Base-by-base conservation (phyloP, 2,888 invertebrate genomes). In the Idaea dimidiata region DNA sequence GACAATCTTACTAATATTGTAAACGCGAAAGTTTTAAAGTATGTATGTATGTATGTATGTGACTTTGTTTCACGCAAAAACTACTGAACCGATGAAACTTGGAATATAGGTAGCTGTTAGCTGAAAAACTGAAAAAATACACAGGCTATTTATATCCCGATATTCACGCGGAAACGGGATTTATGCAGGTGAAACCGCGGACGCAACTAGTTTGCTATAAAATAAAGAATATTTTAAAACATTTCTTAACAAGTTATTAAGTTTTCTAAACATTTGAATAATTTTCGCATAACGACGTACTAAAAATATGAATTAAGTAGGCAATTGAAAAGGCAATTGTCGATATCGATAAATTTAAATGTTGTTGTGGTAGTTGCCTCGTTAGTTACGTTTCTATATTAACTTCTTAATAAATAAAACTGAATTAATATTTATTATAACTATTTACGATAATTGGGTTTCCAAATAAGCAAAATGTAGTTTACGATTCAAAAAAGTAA, bases 331-430 rank as follows among this genome's bases (percentile, higher is more conserved):
- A 43, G 8, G 43, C 43, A 43, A 43, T 53, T 62, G 57, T 62
- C 17, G 62, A 62, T 59, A 59, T 62, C 59, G 59, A 62, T 62
- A 60, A 59, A 43, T 43, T 43, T 43, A 43, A 43, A 43, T 43
- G 43, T 43, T 33, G 24, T 33, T 43, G 43, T 14, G 14, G 43
- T 1, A 43, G 3, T 43, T 10, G 43, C 14, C 8, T 43, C 43
- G 8, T 8, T 43, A 43, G 8, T 43, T 43, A 43, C 8, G 43
- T 43, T 59, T 59, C 55, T 55, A 17, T 18, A 33, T 5, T 17
- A 17, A 55, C 56, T 16, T 32, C n/a, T 17, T 33, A 57, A 57
- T 57, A 31, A n/a, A 16, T 31, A 57, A 57, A n/a, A 14, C 16
- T 17, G 57, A 8, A 57, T 16, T 57, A 57, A 57, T 31, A 5